Evolutionary conservation across 2,888 invertebrate species (phyloP), one percentile per base, ranked within the genome.

Genomic region (Trichopoda pennipes): DNA sequence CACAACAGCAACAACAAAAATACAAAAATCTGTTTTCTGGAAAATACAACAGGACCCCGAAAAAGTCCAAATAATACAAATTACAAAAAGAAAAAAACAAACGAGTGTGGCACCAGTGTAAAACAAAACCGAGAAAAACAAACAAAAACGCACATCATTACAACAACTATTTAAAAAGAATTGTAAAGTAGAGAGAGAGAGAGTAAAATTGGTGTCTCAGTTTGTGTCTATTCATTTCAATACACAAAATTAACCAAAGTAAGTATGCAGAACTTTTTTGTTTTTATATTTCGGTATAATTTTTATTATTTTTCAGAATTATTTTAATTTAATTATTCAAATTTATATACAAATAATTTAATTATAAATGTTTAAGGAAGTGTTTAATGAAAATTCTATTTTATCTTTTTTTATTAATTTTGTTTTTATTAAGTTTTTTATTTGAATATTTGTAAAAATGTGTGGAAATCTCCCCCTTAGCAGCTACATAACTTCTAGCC

Each of bases 361-460:
- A 61, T 73, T 44, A 42, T 64, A 56, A 3, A 60, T 64, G 23
- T 35, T 74, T 47, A 47, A 63, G 75, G 75, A 76, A 68, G 60
- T 76, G 6, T 44, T 44, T 44, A 44, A n/a, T n/a, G n/a, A n/a
- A n/a, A n/a, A n/a, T n/a, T n/a, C n/a, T n/a, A n/a, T n/a, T n/a
- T 3, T 32, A 32, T 32, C 32, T 32, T 32, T 32, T 32, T 32
- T 32, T 32, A 6, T 32, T 32, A 32, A 32, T 32, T 6, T 6
- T 6, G 8, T 32, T 32, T 6, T 32, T 6, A 32, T 32, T 32
- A 32, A n/a, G 3, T 32, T 32, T 32, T 32, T 32, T 32, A 8
- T 32, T 32, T 8, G 8, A 32, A 32, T 32, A 6, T 3, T 32
- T 32, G 32, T 8, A 32, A 32, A 32, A 32, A n/a, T n/a, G n/a